Evolutionary conservation across 53 echinoderm and acorn worm genomes (phyloP).

Genomic region (Actinopyga echinites): DNA sequence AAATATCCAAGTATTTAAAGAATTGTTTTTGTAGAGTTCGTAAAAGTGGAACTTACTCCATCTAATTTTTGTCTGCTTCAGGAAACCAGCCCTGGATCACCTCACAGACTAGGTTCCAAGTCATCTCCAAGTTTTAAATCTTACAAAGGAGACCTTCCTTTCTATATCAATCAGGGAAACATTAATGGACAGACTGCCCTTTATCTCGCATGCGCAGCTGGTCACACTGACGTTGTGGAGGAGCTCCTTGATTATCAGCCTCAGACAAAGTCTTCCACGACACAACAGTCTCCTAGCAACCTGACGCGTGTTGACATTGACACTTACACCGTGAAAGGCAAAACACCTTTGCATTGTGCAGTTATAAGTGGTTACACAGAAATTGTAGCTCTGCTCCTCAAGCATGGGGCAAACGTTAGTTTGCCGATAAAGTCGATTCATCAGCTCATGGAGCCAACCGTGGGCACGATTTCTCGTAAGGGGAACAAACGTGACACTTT

Average conservation of each 20-base stretch:
- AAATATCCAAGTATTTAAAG: too few species aligned
- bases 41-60: too few species aligned
- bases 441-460: conserved; percentile 56
- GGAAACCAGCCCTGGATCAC: too few species aligned
- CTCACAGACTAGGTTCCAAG: neutral
- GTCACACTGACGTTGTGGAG: conserved; percentile 74
- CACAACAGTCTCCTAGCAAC: conserved; percentile 51
- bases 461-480: conserved; percentile 10
- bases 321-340: conserved; percentile 85
- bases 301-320: conserved; percentile 78
- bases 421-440: conserved; percentile 76
- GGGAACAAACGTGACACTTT: conserved; percentile 49
- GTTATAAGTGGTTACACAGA: conserved; percentile 79
- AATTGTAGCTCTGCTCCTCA: conserved; percentile 75
- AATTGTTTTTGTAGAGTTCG: too few species aligned
- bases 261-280: conserved; percentile 42
- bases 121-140: conserved; percentile 63
- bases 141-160: conserved; percentile 87
- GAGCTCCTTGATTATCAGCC: conserved; percentile 85
- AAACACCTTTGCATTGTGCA: conserved; percentile 84
- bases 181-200: conserved; percentile 89
- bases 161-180: conserved; percentile 80
- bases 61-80: too few species aligned
- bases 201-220: conserved; percentile 76
- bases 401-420: conserved; percentile 87